Evolutionary conservation across 2,888 invertebrate genomes (phyloP).

Genomic region (Drepanosiphum platanoidis): DNA sequence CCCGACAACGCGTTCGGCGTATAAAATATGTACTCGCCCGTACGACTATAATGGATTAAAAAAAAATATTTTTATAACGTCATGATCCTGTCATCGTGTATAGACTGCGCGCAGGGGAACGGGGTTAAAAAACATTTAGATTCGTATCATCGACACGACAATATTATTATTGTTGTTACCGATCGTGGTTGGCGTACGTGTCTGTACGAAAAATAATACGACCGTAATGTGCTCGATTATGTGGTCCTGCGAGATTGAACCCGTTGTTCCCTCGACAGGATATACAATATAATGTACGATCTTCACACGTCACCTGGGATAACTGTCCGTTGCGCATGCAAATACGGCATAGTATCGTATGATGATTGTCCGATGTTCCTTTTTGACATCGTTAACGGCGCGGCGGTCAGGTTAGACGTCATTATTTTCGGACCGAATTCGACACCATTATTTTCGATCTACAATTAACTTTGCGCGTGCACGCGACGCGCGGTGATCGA

Average conservation of each 20-base stretch:
- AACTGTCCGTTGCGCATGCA: not conserved
- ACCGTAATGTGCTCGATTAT: not conserved
- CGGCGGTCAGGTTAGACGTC: too few relatives aligned
- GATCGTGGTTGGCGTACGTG: not conserved
- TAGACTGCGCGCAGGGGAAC: too few relatives aligned
- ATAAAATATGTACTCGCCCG: too few relatives aligned
- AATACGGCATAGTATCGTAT: not conserved
- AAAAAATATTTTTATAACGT: not conserved
- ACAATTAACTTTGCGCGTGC: slow-evolving; percentile 1
- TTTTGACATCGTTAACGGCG: not conserved
- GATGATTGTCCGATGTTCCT: not conserved
- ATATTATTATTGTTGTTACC: not conserved
- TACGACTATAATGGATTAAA: not conserved
- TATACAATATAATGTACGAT: too few relatives aligned
- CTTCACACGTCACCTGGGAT: not conserved
- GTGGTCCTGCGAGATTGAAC: too few relatives aligned
- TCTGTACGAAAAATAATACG: not conserved
- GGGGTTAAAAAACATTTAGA: too few relatives aligned
- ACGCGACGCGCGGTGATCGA: not conserved
- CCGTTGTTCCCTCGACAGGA: too few relatives aligned
- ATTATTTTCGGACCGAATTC: not conserved
- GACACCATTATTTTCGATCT: slow-evolving; percentile 23
- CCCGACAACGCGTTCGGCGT: not conserved
- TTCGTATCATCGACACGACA: too few relatives aligned
- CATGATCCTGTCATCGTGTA: too few relatives aligned